A percentile compares a stretch with the other conserved stretches of the same genome.
These are phyloP conservation scores for Neoarius graeffei DNA, from an alignment of 2,113 vertebrate species.

Conservation along the genomic window DNA sequence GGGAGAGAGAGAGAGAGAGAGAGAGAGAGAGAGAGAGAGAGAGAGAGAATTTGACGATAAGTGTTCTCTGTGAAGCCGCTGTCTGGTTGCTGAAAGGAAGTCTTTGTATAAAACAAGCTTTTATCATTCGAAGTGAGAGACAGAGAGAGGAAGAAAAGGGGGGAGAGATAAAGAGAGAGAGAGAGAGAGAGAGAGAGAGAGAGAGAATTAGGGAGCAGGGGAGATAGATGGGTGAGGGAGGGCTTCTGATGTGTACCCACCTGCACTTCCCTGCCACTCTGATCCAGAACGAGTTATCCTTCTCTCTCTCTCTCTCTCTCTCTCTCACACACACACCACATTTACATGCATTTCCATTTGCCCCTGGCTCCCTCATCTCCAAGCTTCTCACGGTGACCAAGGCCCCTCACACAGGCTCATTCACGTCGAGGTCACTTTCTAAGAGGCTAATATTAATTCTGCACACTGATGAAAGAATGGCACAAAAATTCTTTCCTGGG, in stretches of 20 bases:
- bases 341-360: constrained; percentile 47
- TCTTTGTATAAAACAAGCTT: constrained; percentile 58
- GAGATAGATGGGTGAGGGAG: constrained; percentile 14
- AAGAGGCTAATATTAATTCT: constrained; percentile 52
- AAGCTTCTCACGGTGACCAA: constrained; percentile 42
- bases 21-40: constrained; percentile 42
- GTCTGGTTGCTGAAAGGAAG: constrained; percentile 53
- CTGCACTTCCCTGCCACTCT: constrained; percentile 48
- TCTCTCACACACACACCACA: background rate
- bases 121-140: constrained; percentile 44
- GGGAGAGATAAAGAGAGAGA: background rate
- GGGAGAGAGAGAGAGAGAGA: constrained; percentile 38
- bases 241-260: constrained; percentile 56
- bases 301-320: background rate
- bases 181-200: constrained; percentile 23
- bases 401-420: constrained; percentile 40
- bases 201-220: constrained; percentile 28
- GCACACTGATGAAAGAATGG: constrained; percentile 18
- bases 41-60: constrained; percentile 55
- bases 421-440: constrained; percentile 41
- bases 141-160: constrained; percentile 12
- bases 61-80: constrained; percentile 53
- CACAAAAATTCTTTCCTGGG: background rate
- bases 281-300: constrained; percentile 27
- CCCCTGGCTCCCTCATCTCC: constrained; percentile 41